Percentiles rank a stretch among this genome's conserved stretches.
Evolutionary conservation across 2,888 invertebrate genomes (phyloP).

Genomic region (Timema podura): DNA sequence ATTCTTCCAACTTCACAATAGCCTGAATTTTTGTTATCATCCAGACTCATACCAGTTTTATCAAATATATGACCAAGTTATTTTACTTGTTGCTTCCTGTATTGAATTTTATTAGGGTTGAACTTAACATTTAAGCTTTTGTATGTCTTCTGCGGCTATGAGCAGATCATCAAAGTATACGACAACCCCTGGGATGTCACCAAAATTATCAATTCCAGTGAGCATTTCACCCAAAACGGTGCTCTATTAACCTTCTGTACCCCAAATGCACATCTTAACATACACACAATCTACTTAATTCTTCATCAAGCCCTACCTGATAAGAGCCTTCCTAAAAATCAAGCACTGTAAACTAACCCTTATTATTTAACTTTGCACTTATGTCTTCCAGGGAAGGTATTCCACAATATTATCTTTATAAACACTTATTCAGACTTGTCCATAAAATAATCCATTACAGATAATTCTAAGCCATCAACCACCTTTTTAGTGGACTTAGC

Average conservation of each 20-base stretch:
- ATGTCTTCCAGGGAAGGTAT: conserved; percentile 1
- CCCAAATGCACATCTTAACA: neutral
- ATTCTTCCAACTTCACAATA: neutral
- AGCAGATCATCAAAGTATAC: conserved; percentile 3
- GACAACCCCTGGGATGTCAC: neutral
- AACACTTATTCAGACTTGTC: neutral
- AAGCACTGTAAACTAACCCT: neutral
- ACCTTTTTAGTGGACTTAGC: too few species aligned
- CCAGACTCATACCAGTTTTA: neutral
- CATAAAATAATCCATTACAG: too few species aligned
- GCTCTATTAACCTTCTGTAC: neutral
- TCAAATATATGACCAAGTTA: neutral
- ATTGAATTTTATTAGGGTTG: neutral
- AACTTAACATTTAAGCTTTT: neutral
- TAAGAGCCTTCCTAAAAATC: neutral
- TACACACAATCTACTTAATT: neutral
- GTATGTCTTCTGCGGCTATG: neutral
- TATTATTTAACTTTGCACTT: neutral
- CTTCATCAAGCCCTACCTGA: neutral
- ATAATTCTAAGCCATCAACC: too few species aligned
- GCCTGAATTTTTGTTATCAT: neutral
- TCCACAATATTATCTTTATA: neutral
- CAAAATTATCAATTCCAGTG: neutral
- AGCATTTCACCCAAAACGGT: neutral
- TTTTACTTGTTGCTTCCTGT: neutral